Percentiles rank a stretch among this genome's conserved stretches.
phyloP scores from a whole-genome alignment of 1,140 invertebrate genomes.

The Spodoptera frugiperda region DNA sequence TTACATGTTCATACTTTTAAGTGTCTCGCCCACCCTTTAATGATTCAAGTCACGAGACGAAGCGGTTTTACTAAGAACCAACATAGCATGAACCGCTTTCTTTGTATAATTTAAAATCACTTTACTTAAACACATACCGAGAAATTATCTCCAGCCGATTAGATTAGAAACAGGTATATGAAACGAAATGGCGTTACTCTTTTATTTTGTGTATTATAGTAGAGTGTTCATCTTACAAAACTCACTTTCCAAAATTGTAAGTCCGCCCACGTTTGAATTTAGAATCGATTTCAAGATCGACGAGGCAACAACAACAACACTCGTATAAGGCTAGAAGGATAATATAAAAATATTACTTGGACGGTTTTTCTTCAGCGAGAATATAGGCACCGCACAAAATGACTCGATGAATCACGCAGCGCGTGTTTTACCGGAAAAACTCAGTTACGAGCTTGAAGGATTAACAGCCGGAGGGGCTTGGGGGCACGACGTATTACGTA shows the following conservation, averaged over 20 bases:
- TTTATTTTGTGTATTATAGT: too few relatives aligned
- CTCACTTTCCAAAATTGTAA: conserved; percentile 6
- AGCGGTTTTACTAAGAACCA: not conserved
- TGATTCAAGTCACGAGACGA: conserved; percentile 17
- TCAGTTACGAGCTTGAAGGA: conserved; percentile 48
- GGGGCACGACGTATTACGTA: conserved; percentile 35
- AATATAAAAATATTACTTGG: conserved; percentile 20
- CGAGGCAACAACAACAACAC: conserved; percentile 1
- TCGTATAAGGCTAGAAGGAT: conserved; percentile 7
- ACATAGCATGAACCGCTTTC: not conserved
- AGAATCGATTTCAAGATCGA: conserved; percentile 16
- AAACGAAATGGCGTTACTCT: too few relatives aligned
- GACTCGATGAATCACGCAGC: conserved; percentile 55
- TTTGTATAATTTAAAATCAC: conserved; percentile 1
- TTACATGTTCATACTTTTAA: conserved; percentile 33
- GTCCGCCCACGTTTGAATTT: conserved; percentile 1
- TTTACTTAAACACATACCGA: conserved; percentile 6
- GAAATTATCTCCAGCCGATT: not conserved
- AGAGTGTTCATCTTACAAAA: not conserved
- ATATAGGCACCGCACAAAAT: conserved; percentile 21
- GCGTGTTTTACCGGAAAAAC: conserved; percentile 58
- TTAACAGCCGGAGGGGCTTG: conserved; percentile 52
- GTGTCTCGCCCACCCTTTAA: conserved; percentile 21
- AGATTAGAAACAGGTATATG: not conserved
- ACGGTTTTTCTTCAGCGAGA: not conserved